phyloP scores from a whole-genome alignment of 1,140 invertebrate genomes.

The Drosophila nasuta region DNA sequence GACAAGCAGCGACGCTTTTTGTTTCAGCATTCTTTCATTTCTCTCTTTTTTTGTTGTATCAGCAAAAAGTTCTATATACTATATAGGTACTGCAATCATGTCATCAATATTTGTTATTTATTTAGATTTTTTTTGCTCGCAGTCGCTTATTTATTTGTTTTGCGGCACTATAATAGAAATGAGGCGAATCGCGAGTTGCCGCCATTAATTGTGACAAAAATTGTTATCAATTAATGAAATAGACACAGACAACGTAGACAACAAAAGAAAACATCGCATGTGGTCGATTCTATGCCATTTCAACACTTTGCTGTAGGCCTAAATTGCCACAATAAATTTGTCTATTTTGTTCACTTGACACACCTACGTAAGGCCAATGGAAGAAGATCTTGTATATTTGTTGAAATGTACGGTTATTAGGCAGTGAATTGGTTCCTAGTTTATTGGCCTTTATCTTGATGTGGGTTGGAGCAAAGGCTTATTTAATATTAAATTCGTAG shows the following conservation, averaged over 20 bases:
- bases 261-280: constrained; percentile 36
- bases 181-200: constrained; percentile 39
- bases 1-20: constrained; percentile 56
- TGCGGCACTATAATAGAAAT: constrained; percentile 46
- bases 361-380: constrained; percentile 59
- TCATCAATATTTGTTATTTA: constrained; percentile 47
- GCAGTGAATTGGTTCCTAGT: constrained; percentile 38
- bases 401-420: constrained; percentile 21
- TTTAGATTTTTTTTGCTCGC: constrained; percentile 38
- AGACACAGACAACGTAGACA: constrained; percentile 31
- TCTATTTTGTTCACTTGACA: constrained; percentile 71
- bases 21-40: constrained; percentile 11
- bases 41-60: constrained; percentile 39
- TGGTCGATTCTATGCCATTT: constrained; percentile 28
- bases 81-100: constrained; percentile 7
- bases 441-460: constrained; percentile 55
- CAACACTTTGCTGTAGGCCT: constrained; percentile 27
- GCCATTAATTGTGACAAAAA: constrained; percentile 71
- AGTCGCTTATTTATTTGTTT: constrained; percentile 16
- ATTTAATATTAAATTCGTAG: not conserved
- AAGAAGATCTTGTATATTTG: constrained; percentile 14
- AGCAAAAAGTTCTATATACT: constrained; percentile 34
- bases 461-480: constrained; percentile 17
- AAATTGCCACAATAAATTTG: constrained; percentile 68
- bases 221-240: constrained; percentile 77